phyloP scores from a whole-genome alignment of 2,797 vertebrate species.

The Linurgus olivaceus region DNA sequence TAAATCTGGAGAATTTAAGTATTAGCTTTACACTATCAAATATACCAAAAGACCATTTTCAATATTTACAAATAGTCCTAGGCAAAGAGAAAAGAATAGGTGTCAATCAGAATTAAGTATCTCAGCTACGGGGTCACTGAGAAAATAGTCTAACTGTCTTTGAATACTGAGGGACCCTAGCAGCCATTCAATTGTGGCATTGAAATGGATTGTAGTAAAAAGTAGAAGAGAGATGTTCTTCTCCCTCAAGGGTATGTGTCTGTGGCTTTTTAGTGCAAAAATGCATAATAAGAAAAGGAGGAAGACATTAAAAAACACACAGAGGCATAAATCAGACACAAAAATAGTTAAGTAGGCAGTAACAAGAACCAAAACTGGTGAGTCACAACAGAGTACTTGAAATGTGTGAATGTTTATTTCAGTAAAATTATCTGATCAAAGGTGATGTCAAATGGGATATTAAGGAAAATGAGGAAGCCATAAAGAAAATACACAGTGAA shows the following conservation, averaged over 20 bases:
- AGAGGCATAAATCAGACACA: neutral
- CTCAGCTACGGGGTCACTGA: neutral
- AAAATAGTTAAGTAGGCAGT: neutral
- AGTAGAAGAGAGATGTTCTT: neutral
- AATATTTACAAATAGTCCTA: neutral
- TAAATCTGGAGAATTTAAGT: neutral
- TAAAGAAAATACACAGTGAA: neutral
- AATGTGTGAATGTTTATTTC: neutral
- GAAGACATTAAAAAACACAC: neutral
- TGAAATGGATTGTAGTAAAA: neutral
- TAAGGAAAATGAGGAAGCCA: neutral
- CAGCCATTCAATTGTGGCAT: neutral
- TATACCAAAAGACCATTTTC: neutral
- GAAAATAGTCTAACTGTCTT: neutral
- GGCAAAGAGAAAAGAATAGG: neutral
- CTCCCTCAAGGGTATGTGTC: neutral
- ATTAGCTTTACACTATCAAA: neutral
- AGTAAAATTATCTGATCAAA: neutral
- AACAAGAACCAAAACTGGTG: neutral
- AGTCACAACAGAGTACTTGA: neutral
- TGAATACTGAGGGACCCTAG: neutral
- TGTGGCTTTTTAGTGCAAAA: neutral
- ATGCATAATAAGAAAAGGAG: neutral
- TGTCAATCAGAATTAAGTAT: neutral
- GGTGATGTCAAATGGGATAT: neutral